Base-by-base conservation (phyloP, 64 coral and sea anemone species). In the Pachyseris speciosa region DNA sequence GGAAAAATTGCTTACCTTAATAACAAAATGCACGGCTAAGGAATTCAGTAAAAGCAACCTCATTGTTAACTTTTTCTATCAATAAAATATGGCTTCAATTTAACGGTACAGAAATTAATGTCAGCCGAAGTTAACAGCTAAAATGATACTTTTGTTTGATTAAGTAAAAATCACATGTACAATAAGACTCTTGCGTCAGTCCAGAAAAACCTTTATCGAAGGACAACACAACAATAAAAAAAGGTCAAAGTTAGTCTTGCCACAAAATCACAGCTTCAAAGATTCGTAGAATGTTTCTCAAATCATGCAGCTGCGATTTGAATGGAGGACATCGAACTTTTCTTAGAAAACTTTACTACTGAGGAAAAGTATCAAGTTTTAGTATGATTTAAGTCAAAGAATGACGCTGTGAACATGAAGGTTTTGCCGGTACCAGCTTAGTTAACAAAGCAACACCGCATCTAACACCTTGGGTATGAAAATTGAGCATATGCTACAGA, bases 351-450 rank as follows among this genome's bases (percentile, higher is more conserved):
- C 53, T 40, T 58, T 59, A 15, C 37, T 9, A 37, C 49, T 10
- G 77, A 42, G 8, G 49, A 58, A 80, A 80, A 37, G 51, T 38
- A 38, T 38, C 51, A 20, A 63, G 33, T 81, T 63, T 22, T 37
- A 11, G 32, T 61, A 52, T 81, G 19, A 61, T 81, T n/a, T 61
- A 24, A n/a, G 63, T n/a, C 77, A 81, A 81, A 81, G 77, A 81
- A 40, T 39, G 34, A 61, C 40, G 50, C 50, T 60, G 52, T 41
- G 77, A 81, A 61, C 60, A 34, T 61, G 20, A 61, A 25, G 34
- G 39, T 25, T 63, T 8, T 13, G 8, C 77, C 40, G 77, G 77
- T 81, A 81, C 77, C 77, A 34, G 77, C 36, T 81, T 22, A 20
- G 13, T 57, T 81, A 60, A 81, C 52, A 81, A 81, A 76, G 73